phyloP scores from a whole-genome alignment of 2,113 vertebrate species.

The Eublepharis macularius region DNA sequence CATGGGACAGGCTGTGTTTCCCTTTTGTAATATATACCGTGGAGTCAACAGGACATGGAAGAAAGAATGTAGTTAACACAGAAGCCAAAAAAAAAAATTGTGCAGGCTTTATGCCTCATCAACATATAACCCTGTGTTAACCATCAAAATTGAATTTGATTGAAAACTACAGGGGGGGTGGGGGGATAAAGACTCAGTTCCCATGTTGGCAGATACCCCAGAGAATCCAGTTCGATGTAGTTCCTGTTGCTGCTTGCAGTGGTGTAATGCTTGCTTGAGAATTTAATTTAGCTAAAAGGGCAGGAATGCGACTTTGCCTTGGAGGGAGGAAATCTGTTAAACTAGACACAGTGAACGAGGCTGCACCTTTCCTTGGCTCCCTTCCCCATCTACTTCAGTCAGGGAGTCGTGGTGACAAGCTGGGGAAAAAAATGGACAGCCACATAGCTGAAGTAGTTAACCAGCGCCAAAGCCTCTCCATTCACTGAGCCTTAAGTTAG shows the following conservation, averaged over 20 bases:
- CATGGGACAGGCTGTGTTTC: not conserved
- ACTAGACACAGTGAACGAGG: not conserved
- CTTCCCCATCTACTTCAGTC: not conserved
- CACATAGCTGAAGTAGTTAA: not conserved
- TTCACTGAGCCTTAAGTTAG: too few species aligned
- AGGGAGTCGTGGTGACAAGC: not conserved
- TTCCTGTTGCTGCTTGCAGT: not conserved
- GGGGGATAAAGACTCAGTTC: too few species aligned
- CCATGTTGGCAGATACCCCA: not conserved
- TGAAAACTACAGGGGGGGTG: not conserved
- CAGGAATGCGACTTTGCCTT: not conserved
- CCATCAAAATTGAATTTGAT: not conserved
- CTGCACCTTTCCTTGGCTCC: not conserved
- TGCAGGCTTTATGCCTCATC: not conserved
- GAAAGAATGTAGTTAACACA: not conserved
- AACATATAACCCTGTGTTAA: not conserved
- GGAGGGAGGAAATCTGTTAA: not conserved
- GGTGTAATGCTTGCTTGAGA: not conserved
- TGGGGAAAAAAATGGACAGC: slow-evolving; percentile 10
- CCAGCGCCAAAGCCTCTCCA: not conserved
- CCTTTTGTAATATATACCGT: not conserved
- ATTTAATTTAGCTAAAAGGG: not conserved
- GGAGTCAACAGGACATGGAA: not conserved
- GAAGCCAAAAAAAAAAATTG: not conserved
- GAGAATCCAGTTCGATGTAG: not conserved